Conservation (phyloP, 2,888 invertebrate genomes). For the Tillus elongatus region DNA sequence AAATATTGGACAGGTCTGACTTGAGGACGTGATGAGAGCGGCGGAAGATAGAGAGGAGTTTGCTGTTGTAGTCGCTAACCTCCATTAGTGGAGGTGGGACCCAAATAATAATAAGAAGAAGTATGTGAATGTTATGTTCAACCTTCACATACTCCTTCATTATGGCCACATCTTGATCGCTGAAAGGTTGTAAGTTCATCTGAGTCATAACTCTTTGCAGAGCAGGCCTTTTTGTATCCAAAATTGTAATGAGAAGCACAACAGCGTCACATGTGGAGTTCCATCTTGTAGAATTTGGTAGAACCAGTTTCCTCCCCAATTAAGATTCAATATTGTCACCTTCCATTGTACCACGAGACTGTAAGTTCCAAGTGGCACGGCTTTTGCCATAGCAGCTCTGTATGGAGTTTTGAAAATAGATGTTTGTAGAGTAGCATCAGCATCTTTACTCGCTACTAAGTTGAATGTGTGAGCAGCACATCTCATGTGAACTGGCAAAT, state of each 20-base stretch:
- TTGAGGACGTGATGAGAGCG: no score
- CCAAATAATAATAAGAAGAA: no score
- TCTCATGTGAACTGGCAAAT: no score
- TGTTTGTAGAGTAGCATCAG: no score
- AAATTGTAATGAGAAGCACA: conserved; percentile 15
- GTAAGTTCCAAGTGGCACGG: conserved; percentile 19
- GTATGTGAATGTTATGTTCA: no score
- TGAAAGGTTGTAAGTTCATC: conserved; percentile 18
- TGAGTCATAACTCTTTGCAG: no score
- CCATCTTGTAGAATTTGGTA: conserved; percentile 19
- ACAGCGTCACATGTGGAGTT: conserved; percentile 18
- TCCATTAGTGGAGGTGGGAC: no score
- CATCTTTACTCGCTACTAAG: no score
- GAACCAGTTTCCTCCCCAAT: conserved; percentile 19
- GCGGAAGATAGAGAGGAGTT: no score
- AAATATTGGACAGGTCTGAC: no score
- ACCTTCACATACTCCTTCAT: conserved; percentile 19
- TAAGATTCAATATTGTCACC: conserved; percentile 12
- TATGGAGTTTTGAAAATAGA: conserved; percentile 4
- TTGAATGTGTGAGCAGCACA: conserved; percentile 4
- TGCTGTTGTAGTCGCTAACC: no score
- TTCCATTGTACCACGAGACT: conserved; percentile 21
- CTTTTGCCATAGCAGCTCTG: conserved; percentile 19
- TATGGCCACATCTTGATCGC: conserved; percentile 20
- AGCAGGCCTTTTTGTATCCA: conserved; percentile 21